These are phyloP conservation scores for Branchinecta lindahli DNA, from an alignment of 1,140 invertebrate genomes.

Conservation along the genomic window DNA sequence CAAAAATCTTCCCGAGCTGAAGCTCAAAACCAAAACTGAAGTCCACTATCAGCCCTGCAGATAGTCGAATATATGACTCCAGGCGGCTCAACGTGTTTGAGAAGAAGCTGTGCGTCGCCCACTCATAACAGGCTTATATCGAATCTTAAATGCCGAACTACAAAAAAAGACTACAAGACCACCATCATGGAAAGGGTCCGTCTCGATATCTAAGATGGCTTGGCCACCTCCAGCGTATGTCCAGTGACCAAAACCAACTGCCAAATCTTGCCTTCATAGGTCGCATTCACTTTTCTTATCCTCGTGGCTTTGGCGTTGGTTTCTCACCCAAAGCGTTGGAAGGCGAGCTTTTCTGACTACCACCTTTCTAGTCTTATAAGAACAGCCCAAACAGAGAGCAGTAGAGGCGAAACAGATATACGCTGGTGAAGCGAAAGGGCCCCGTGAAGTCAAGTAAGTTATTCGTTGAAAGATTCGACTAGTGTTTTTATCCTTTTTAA, in stretches of 20 bases:
- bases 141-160: slow-evolving; percentile 5
- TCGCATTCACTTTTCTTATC: background rate
- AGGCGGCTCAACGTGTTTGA: slow-evolving; percentile 4
- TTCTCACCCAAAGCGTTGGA: background rate
- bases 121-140: background rate
- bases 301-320: too few relatives aligned
- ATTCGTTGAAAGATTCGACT: too few relatives aligned
- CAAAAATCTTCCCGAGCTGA: background rate
- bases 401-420: background rate
- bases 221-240: slow-evolving; percentile 4
- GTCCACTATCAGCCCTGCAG: slow-evolving; percentile 2
- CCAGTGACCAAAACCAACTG: slow-evolving; percentile 2
- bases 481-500: too few relatives aligned
- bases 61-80: slow-evolving; percentile 4
- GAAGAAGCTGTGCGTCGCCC: background rate
- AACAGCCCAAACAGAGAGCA: background rate
- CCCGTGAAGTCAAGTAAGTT: too few relatives aligned
- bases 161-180: background rate
- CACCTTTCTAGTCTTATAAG: too few relatives aligned
- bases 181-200: slow-evolving; percentile 1
- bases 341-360: background rate
- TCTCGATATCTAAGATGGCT: background rate
- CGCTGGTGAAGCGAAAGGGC: background rate
- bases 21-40: too few relatives aligned
- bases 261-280: background rate